Evolutionary conservation across 2,113 vertebrate species (phyloP), one percentile per base, ranked within the genome.

Genomic region (Glaucomys volans): DNA sequence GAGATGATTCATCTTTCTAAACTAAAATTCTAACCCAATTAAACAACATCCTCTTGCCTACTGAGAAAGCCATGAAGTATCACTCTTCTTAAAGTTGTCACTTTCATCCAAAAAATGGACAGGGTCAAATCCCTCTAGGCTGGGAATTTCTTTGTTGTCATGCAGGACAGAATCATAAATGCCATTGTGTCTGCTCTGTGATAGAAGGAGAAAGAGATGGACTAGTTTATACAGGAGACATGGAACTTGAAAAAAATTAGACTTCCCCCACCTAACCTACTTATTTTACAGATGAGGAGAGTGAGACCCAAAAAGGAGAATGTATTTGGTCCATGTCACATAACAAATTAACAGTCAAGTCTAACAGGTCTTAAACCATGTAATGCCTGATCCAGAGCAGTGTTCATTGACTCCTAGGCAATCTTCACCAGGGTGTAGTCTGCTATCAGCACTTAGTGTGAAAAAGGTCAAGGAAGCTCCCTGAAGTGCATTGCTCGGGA

Each of bases 31-130:
- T 47, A 47, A 8, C 44, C 44, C 44, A 47, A 47, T 47, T 47
- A 47, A 47, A 47, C 44, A 47, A 47, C 44, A 47, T 47, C 44
- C 44, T 9, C 44, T 75, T 97, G 98, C 98, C 98, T 98, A 96
- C 69, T 91, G 98, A 98, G 94, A 98, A 98, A 66, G 98, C 96
- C 35, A 99, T 50, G 90, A 98, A 98, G 88, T 96, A 95, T 98
- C 59, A 0, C 97, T 98, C 75, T 97, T 98, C 96, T 26, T 98
- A 91, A 98, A 98, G 20, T 93, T 95, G 57, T 97, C 98, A 0
- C 92, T 97, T n/a, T 97, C 40, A 3, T 97, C 98, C 81, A 98
- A 91, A 95, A 99, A 98, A 85, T 98, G 98, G 52, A 75, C 96
- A 64, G 98, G 98, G 24, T 98, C 93, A 90, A 98, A 98, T 14